These are phyloP conservation scores for Aleiodes testaceus DNA, from an alignment of 2,888 invertebrate species.

Conservation along the genomic window DNA sequence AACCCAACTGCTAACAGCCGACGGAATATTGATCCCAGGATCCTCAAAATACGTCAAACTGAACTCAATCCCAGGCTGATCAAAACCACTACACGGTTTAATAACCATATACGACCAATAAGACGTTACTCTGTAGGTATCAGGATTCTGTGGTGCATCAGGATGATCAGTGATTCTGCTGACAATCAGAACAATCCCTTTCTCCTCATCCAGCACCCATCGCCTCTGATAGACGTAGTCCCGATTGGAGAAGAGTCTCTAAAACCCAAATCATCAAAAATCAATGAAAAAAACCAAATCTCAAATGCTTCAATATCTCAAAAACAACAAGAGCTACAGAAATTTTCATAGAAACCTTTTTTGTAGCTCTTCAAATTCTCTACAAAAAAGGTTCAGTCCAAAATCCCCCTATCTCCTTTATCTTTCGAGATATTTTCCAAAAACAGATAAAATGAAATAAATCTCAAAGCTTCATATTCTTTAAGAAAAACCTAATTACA, in stretches of 20 bases:
- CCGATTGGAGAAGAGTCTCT: slow-evolving; percentile 88
- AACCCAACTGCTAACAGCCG: slow-evolving; percentile 83
- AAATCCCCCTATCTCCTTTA: neutral
- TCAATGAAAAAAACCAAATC: neutral
- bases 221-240: slow-evolving; percentile 88
- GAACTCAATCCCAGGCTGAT: slow-evolving; percentile 85
- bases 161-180: slow-evolving; percentile 83
- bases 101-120: slow-evolving; percentile 93
- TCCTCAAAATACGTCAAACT: slow-evolving; percentile 91
- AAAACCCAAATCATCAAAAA: slow-evolving; percentile 59
- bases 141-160: slow-evolving; percentile 78
- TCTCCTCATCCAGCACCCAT: slow-evolving; percentile 75
- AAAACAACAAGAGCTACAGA: neutral
- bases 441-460: slow-evolving; percentile 27
- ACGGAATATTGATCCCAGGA: slow-evolving; percentile 85
- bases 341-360: too few species aligned
- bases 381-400: too few species aligned
- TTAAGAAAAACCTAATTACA: slow-evolving; percentile 71
- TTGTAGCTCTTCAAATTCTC: too few species aligned
- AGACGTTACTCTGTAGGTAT: slow-evolving; percentile 81
- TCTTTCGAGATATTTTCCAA: neutral
- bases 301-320: neutral
- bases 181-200: slow-evolving; percentile 78
- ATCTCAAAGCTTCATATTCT: too few species aligned
- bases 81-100: slow-evolving; percentile 78